Percentiles rank a stretch among this genome's conserved stretches.
phyloP scores from a whole-genome alignment of 2,113 vertebrate species.

The Tautogolabrus adspersus region DNA sequence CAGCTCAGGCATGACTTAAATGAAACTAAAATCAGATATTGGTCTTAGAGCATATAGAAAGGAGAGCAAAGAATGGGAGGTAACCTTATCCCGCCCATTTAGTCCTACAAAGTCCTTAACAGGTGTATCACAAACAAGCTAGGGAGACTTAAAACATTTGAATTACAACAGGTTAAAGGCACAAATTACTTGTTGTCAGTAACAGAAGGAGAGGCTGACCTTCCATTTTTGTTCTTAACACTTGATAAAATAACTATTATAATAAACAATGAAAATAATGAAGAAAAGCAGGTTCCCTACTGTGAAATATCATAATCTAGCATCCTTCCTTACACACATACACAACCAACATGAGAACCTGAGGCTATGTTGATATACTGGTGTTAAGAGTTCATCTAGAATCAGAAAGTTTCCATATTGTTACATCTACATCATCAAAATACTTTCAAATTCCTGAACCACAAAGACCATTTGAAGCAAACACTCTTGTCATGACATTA shows the following conservation, averaged over 20 bases:
- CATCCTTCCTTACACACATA: not conserved
- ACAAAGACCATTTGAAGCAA: not conserved
- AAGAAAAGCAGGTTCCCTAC: not conserved
- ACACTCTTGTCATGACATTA: not conserved
- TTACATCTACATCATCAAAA: not conserved
- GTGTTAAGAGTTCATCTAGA: not conserved
- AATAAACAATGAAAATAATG: not conserved
- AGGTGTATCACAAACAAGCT: constrained; percentile 11
- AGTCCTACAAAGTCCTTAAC: not conserved
- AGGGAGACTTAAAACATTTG: not conserved
- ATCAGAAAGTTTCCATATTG: not conserved
- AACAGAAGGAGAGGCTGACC: not conserved
- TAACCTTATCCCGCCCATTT: constrained; percentile 14
- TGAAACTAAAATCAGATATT: constrained; percentile 60
- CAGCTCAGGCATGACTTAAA: constrained; percentile 49
- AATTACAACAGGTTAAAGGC: not conserved
- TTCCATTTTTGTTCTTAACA: not conserved
- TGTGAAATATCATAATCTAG: not conserved
- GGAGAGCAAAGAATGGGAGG: constrained; percentile 7
- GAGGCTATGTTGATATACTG: not conserved
- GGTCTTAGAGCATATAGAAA: constrained; percentile 12
- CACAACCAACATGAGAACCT: not conserved
- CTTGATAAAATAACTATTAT: not conserved
- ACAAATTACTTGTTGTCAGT: not conserved
- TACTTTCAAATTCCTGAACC: not conserved